Evolutionary conservation across 2,888 invertebrate genomes (phyloP).

Genomic region (Lapara coniferarum): DNA sequence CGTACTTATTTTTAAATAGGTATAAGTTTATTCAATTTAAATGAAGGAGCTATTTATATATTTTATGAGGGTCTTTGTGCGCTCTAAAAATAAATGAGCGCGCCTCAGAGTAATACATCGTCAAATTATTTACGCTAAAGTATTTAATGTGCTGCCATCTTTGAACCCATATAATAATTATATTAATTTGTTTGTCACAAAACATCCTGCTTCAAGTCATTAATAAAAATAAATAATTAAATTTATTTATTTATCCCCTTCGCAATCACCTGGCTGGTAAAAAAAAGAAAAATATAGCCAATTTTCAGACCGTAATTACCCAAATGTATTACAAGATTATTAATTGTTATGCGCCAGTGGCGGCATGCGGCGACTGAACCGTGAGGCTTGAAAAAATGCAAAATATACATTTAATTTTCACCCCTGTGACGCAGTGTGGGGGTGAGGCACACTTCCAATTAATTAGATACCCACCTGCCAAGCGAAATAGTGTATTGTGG

Average conservation of each 20-base stretch:
- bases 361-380: slow-evolving; percentile 58
- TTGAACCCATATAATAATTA: neutral
- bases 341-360: slow-evolving; percentile 63
- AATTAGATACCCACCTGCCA: slow-evolving; percentile 77
- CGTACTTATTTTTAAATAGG: too few relatives aligned
- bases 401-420: slow-evolving; percentile 77
- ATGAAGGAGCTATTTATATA: too few relatives aligned
- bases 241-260: neutral
- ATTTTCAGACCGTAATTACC: slow-evolving; percentile 33
- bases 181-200: neutral
- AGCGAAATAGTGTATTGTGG: slow-evolving; percentile 57
- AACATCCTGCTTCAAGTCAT: neutral
- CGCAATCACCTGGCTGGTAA: slow-evolving; percentile 4
- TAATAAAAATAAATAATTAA: neutral
- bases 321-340: slow-evolving; percentile 56
- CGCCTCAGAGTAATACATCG: too few relatives aligned
- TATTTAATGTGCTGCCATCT: neutral
- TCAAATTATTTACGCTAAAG: neutral
- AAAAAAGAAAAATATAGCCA: slow-evolving; percentile 27
- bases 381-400: slow-evolving; percentile 67
- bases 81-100: too few relatives aligned
- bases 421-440: slow-evolving; percentile 53
- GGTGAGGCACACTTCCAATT: slow-evolving; percentile 66
- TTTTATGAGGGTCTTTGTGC: too few relatives aligned
- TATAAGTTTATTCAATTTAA: too few relatives aligned